Percentiles rank a stretch among this genome's conserved stretches.
These are phyloP conservation scores for Agriopis aurantiaria DNA, from an alignment of 2,888 invertebrate genomes.

Conservation along the genomic window DNA sequence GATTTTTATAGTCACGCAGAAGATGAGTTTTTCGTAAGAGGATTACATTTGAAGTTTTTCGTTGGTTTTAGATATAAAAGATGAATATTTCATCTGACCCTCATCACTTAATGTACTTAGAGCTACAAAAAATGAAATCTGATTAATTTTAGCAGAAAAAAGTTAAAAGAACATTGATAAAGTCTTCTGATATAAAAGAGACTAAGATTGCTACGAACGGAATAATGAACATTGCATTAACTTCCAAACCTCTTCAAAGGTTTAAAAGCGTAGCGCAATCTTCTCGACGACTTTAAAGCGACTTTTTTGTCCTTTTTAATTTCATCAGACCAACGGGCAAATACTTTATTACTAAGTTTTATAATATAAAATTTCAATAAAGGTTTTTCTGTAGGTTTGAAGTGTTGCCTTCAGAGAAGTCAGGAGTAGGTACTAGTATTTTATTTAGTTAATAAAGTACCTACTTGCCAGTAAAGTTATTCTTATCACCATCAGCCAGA, in stretches of 20 bases:
- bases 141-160: slow-evolving; percentile 8
- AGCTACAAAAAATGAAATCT: neutral
- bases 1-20: neutral
- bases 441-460: no score
- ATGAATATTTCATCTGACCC: neutral
- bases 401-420: slow-evolving; percentile 3
- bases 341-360: slow-evolving; percentile 16
- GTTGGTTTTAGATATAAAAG: slow-evolving; percentile 2
- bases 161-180: neutral
- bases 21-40: neutral
- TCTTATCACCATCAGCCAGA: no score
- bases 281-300: slow-evolving; percentile 31
- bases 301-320: slow-evolving; percentile 37
- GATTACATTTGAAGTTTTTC: neutral
- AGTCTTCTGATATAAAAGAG: slow-evolving; percentile 15
- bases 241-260: slow-evolving; percentile 29
- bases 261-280: slow-evolving; percentile 34
- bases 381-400: slow-evolving; percentile 5
- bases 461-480: no score
- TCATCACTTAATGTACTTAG: neutral
- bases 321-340: slow-evolving; percentile 25
- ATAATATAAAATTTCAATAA: slow-evolving; percentile 17
- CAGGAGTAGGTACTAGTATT: neutral
- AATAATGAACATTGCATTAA: slow-evolving; percentile 32
- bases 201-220: slow-evolving; percentile 20